A percentile compares a stretch with the other conserved stretches of the same genome.
These are phyloP conservation scores for Lottia scabra DNA, from an alignment of 2,888 invertebrate genomes.

Conservation along the genomic window DNA sequence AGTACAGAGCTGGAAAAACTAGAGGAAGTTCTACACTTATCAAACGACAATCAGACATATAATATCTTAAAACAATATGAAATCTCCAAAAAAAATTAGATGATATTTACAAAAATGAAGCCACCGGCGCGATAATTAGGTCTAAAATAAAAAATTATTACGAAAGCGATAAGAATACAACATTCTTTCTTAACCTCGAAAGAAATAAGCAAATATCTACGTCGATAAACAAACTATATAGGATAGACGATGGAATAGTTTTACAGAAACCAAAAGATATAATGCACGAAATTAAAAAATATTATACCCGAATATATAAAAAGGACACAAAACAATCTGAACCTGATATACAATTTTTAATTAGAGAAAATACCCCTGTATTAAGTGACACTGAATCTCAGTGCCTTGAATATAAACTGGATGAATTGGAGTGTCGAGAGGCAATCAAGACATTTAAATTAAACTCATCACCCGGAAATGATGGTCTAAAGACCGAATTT, in stretches of 20 bases:
- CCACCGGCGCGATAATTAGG: too few relatives aligned
- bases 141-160: too few relatives aligned
- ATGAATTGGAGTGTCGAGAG: background rate
- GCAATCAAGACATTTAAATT: background rate
- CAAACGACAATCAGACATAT: background rate
- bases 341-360: background rate
- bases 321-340: background rate
- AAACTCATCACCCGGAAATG: background rate
- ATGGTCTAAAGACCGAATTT: background rate
- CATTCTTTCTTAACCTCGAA: too few relatives aligned
- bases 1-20: background rate
- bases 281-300: background rate
- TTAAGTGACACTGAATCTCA: background rate
- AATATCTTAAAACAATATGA: background rate
- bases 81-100: background rate
- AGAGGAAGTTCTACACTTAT: background rate
- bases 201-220: constrained; percentile 15
- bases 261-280: background rate
- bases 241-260: too few relatives aligned
- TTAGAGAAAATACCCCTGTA: background rate
- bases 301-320: background rate
- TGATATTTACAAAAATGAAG: background rate
- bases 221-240: too few relatives aligned
- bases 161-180: too few relatives aligned
- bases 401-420: background rate